Evolutionary conservation across 1,140 invertebrate genomes (phyloP).

Genomic region (Drosophila biarmipes): DNA sequence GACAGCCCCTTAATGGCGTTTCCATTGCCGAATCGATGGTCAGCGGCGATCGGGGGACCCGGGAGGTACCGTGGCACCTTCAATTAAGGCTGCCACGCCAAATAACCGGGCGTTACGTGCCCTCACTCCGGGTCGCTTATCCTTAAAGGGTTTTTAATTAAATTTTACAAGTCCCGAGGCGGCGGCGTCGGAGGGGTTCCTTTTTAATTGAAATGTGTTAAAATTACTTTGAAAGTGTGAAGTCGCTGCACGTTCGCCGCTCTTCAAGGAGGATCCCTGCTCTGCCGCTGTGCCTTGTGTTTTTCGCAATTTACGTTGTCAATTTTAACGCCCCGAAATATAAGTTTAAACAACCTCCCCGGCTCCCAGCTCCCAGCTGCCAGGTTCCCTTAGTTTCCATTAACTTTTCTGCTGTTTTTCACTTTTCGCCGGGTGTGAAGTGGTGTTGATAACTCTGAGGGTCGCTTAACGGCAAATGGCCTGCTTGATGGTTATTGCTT

Average conservation of each 20-base stretch:
- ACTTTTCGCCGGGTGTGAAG: slow-evolving; percentile 31
- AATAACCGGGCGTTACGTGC: slow-evolving; percentile 68
- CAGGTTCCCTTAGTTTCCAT: slow-evolving; percentile 6
- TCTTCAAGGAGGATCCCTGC: slow-evolving; percentile 36
- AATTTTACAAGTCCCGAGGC: slow-evolving; percentile 67
- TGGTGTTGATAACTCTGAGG: slow-evolving; percentile 53
- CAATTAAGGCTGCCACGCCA: slow-evolving; percentile 76
- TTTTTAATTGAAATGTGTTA: slow-evolving; percentile 82
- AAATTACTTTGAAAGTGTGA: slow-evolving; percentile 82
- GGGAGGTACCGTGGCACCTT: slow-evolving; percentile 42
- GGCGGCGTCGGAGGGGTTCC: slow-evolving; percentile 17
- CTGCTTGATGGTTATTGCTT: slow-evolving; percentile 71
- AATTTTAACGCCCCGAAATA: slow-evolving; percentile 77
- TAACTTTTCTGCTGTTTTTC: slow-evolving; percentile 25
- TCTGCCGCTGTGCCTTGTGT: slow-evolving; percentile 14
- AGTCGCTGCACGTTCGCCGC: slow-evolving; percentile 44
- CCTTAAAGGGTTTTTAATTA: slow-evolving; percentile 82
- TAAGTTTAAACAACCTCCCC: slow-evolving; percentile 17
- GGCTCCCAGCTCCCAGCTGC: neutral
- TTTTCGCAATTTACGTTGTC: slow-evolving; percentile 78
- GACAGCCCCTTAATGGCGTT: slow-evolving; percentile 78
- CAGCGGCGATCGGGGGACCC: neutral
- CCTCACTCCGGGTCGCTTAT: slow-evolving; percentile 45
- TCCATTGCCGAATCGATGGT: slow-evolving; percentile 43
- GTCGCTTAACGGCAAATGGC: slow-evolving; percentile 50